A percentile compares a stretch with the other conserved stretches of the same genome.
Evolutionary conservation across 2,113 vertebrate species (phyloP).

Genomic region (Odocoileus hemionus): DNA sequence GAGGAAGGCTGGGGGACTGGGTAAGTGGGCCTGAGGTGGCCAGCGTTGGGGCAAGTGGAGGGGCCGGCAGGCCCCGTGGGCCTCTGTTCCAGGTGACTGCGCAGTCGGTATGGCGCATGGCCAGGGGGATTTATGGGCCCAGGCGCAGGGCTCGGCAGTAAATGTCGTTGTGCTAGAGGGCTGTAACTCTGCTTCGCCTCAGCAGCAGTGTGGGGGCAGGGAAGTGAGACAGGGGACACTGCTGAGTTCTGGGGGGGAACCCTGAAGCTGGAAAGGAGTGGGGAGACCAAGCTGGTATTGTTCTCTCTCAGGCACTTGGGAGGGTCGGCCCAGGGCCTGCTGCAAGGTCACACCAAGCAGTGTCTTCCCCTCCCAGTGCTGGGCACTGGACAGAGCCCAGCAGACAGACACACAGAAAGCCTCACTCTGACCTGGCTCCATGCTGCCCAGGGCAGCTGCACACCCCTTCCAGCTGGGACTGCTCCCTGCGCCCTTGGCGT

Average conservation of each 20-base stretch:
- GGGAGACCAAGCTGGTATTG: background rate
- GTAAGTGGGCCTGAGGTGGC: background rate
- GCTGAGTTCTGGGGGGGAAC: background rate
- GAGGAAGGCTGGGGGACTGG: background rate
- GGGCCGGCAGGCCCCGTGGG: rapidly evolving
- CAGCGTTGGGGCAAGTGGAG: background rate
- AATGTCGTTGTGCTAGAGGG: background rate
- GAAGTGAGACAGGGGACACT: background rate
- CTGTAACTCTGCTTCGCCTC: background rate
- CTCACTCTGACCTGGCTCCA: background rate
- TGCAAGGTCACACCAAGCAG: background rate
- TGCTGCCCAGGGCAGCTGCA: background rate
- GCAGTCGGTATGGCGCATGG: rapidly evolving
- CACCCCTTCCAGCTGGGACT: background rate
- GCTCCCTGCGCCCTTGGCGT: background rate
- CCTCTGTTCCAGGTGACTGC: background rate
- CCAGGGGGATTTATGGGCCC: background rate
- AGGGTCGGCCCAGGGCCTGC: background rate
- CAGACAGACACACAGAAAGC: background rate
- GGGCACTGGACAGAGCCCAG: background rate
- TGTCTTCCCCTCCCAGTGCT: background rate
- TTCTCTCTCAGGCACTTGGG: background rate
- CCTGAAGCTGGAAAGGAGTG: background rate
- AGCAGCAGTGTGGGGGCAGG: background rate
- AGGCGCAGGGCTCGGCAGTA: background rate